Conservation (phyloP, 2,888 invertebrate species). For the Allygus modestus region DNA sequence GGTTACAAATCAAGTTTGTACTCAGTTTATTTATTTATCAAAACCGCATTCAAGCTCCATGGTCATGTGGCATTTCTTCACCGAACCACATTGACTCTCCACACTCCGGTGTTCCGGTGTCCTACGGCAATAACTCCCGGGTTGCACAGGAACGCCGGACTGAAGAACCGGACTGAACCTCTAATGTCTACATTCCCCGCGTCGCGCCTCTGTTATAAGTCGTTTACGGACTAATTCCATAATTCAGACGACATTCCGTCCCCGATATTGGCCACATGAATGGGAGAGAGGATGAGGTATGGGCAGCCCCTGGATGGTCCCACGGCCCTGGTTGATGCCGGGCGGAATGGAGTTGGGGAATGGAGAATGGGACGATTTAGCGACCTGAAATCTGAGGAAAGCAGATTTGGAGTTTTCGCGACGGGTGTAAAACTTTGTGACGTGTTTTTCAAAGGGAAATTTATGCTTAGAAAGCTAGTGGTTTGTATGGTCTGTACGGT, state of each 20-base stretch:
- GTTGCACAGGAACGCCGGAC: constrained; percentile 2
- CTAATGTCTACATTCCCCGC: constrained; percentile 53
- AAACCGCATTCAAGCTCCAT: too few relatives aligned
- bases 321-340: constrained; percentile 5
- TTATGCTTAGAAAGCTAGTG: too few relatives aligned
- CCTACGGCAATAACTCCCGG: constrained; percentile 29
- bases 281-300: constrained; percentile 42
- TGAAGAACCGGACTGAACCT: constrained; percentile 15
- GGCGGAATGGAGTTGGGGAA: background rate
- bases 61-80: too few relatives aligned
- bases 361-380: background rate
- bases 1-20: too few relatives aligned
- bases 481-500: too few relatives aligned
- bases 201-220: constrained; percentile 35
- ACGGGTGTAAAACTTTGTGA: too few relatives aligned
- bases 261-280: constrained; percentile 47
- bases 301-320: background rate
- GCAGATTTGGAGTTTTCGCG: too few relatives aligned
- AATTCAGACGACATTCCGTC: constrained; percentile 57
- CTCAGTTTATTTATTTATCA: too few relatives aligned
- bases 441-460: too few relatives aligned
- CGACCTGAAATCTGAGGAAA: too few relatives aligned
- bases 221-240: constrained; percentile 59
- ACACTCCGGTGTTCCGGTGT: too few relatives aligned
- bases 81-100: background rate